Evolutionary conservation across 2,113 vertebrate species (phyloP).

Genomic region (Albula glossodonta): DNA sequence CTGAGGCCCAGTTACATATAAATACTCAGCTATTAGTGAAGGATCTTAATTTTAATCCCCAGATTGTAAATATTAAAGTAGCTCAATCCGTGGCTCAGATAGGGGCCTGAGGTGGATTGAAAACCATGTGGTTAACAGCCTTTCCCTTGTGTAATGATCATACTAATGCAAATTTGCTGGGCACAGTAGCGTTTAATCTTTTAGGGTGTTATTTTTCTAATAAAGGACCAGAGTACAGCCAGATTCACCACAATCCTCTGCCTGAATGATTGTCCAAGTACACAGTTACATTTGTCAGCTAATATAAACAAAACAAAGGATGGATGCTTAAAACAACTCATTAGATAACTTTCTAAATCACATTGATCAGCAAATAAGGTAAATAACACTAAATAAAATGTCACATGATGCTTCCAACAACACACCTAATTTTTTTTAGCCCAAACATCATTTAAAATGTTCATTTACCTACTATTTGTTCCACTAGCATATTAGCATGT

Average conservation of each 20-base stretch:
- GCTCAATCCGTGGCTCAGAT: slow-evolving; percentile 49
- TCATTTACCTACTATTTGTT: no score
- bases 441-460: no score
- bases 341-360: no score
- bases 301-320: background rate
- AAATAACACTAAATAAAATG: no score
- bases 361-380: no score
- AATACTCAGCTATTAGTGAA: slow-evolving; percentile 37
- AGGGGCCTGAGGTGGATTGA: slow-evolving; percentile 29
- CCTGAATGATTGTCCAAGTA: slow-evolving; percentile 30
- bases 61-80: slow-evolving; percentile 52
- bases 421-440: no score
- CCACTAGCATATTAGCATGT: no score
- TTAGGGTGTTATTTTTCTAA: slow-evolving; percentile 32
- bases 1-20: slow-evolving; percentile 33
- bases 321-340: background rate
- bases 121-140: slow-evolving; percentile 14
- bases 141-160: slow-evolving; percentile 5
- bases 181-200: background rate
- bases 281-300: background rate
- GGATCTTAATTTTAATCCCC: slow-evolving; percentile 40
- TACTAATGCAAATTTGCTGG: background rate
- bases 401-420: no score
- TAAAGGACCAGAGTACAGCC: slow-evolving; percentile 39
- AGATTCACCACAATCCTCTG: slow-evolving; percentile 47